phyloP scores from a whole-genome alignment of 2,797 vertebrate genomes.

The Anguilla marmorata region DNA sequence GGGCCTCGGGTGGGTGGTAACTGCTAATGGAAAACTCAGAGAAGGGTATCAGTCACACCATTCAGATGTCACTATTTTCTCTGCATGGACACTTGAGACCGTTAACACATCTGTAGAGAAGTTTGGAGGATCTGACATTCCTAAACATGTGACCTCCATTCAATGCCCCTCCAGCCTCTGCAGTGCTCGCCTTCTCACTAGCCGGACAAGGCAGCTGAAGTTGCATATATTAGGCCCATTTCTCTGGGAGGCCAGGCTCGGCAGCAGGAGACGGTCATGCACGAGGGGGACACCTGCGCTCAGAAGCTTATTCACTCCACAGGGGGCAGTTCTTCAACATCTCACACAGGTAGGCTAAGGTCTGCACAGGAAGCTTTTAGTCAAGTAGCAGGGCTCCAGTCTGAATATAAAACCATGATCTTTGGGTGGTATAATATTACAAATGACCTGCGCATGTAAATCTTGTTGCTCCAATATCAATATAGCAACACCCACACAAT shows the following conservation, averaged over 20 bases:
- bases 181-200: slow-evolving; percentile 47
- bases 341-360: background rate
- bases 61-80: background rate
- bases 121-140: slow-evolving; percentile 81
- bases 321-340: background rate
- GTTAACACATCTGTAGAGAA: slow-evolving; percentile 80
- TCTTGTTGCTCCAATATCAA: background rate
- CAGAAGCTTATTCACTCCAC: background rate
- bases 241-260: slow-evolving; percentile 33
- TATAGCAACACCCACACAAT: background rate
- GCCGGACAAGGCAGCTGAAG: slow-evolving; percentile 31
- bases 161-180: slow-evolving; percentile 33
- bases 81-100: slow-evolving; percentile 78
- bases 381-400: background rate
- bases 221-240: background rate
- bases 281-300: slow-evolving; percentile 18
- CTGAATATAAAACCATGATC: background rate
- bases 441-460: background rate
- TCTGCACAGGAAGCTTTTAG: background rate
- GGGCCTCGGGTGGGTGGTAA: background rate
- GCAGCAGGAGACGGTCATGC: slow-evolving; percentile 47
- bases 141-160: slow-evolving; percentile 81
- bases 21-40: background rate
- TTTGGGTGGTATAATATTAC: background rate
- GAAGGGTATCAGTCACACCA: background rate